Base-by-base conservation (phyloP, 1,140 invertebrate genomes). In the Neodiprion lecontei region DNA sequence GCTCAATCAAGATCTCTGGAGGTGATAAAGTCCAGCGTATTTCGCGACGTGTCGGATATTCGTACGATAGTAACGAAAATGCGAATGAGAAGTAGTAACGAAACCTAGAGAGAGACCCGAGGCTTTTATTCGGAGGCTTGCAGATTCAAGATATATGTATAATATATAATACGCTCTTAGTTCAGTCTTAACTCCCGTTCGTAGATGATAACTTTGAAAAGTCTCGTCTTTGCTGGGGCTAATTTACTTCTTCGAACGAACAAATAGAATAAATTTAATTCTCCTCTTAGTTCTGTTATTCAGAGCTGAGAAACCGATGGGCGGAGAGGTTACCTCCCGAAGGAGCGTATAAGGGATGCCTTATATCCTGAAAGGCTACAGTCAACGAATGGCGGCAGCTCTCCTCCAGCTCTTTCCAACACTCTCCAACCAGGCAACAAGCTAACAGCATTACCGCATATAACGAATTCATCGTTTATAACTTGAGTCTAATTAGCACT, bases 401-500 rank as follows among this genome's bases (percentile, higher is more conserved):
- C n/a, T 61, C n/a, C 53, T 61, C 28, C 53, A 61, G 53, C 53
- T 61, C 53, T 9, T 12, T 17, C 5, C 28, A 40, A 40, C 28
- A 5, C 28, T 40, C 28, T 40, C 28, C 28, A 40, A 40, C 21
- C n/a, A 48, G 40, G 78, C 79, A 81, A 81, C 79, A 81, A 74
- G 80, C 72, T 78, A 81, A 81, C 76, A 77, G 80, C 76, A 81
- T 81, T 79, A 81, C 76, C 68, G 68, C 69, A 48, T 40, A 74
- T 78, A 81, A 81, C 78, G 76, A 81, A 81, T 81, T 81, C 81
- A 81, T 79, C 79, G 77, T 68, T 67, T 74, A 74, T 76, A 77
- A 81, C 79, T 81, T 79, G 76, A 79, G 78, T 70, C 77, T 78
- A 81, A 81, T 81, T 81, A 81, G 81, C 70, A 76, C 74, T 68